These are phyloP conservation scores for Arbacia lixula DNA, from an alignment of 53 echinoderm and acorn worm species.

Conservation along the genomic window DNA sequence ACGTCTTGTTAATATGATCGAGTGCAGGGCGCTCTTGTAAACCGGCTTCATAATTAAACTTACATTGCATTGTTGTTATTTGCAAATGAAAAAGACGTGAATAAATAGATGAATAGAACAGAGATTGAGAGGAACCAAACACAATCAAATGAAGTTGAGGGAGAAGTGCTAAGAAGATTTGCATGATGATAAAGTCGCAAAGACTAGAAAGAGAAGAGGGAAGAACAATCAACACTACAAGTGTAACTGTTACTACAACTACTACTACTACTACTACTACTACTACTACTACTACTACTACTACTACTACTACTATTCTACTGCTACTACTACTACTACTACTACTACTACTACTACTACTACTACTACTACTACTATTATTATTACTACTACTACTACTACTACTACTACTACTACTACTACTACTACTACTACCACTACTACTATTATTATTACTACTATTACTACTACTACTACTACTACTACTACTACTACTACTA, in stretches of 20 bases:
- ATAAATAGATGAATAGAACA: no score
- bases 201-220: no score
- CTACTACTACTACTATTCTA: conserved; percentile 10
- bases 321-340: conserved; percentile 16
- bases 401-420: not conserved
- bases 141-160: no score
- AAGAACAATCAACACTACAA: conserved; percentile 4
- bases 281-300: conserved; percentile 18
- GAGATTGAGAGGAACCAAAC: no score
- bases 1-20: no score
- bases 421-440: not conserved
- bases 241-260: not conserved
- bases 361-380: not conserved
- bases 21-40: no score
- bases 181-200: no score
- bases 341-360: conserved; percentile 9
- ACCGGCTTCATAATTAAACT: no score
- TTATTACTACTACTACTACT: conserved; percentile 27
- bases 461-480: not conserved
- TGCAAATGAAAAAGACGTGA: no score
- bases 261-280: not conserved
- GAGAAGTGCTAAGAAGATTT: no score
- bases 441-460: conserved; percentile 4
- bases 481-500: not conserved
- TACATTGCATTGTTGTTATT: no score